These are phyloP conservation scores for Anser cygnoides DNA, from an alignment of 2,113 vertebrate genomes.

Conservation along the genomic window DNA sequence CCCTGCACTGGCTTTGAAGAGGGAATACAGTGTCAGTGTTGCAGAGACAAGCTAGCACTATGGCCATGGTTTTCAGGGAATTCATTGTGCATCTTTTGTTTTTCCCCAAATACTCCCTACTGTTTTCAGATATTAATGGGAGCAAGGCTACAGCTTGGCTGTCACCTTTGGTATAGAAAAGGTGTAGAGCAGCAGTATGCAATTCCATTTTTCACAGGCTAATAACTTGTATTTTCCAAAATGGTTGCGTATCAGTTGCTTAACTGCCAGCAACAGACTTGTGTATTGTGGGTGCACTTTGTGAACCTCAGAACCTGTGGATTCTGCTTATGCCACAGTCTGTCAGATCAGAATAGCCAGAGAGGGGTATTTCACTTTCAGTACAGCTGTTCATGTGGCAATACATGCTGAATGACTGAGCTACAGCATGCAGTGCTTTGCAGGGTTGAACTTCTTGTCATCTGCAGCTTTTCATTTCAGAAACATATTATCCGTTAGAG, in stretches of 20 bases:
- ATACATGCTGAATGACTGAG: background rate
- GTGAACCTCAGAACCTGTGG: background rate
- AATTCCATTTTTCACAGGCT: background rate
- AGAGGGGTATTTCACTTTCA: background rate
- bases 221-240: background rate
- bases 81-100: background rate
- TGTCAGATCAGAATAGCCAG: background rate
- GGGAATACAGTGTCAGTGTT: background rate
- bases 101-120: background rate
- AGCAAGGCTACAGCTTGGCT: background rate
- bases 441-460: background rate
- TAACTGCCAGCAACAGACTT: background rate
- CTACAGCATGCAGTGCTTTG: background rate
- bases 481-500: background rate
- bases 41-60: background rate
- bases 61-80: background rate
- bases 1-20: background rate
- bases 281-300: background rate
- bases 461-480: background rate
- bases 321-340: background rate
- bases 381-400: accelerated
- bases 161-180: background rate
- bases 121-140: background rate
- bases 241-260: accelerated
- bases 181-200: background rate